Evolutionary conservation across 2,113 vertebrate genomes (phyloP), one percentile per base, ranked within the genome.

Genomic region (Planiliza haematocheilus): DNA sequence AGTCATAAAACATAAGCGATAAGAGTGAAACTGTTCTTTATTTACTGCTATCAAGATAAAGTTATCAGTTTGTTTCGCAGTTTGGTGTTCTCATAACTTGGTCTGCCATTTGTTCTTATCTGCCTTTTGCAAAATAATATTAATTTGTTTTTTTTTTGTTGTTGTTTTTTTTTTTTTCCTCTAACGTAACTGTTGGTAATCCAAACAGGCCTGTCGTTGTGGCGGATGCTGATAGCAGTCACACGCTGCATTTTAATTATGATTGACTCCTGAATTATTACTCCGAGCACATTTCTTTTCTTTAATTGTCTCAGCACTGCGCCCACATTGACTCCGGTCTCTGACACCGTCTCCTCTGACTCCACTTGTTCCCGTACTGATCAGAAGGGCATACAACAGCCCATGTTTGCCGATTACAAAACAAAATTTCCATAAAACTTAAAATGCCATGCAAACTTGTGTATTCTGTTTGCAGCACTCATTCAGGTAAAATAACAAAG

Each of bases 141-240:
- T 48, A 37, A 50, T 66, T 50, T 12, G 39, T 20, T 74, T 34
- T 41, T 37, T 41, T 17, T 64, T 41, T 41, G 10, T 12, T 12
- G 10, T n/a, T n/a, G n/a, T n/a, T n/a, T n/a, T n/a, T n/a, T n/a
- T n/a, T n/a, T n/a, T n/a, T 20, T 50, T 43, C 24, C 24, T 18
- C 6, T 12, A 41, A 30, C 37, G 36, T 12, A 24, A 38, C 65
- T 38, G 52, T 24, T 8, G 42, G 48, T 38, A 53, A 37, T 46
- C 38, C 24, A 37, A 24, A 36, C 48, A 21, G 13, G 39, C 34
- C 49, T 53, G 46, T 20, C 43, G 46, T 52, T 41, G 9, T 39
- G 57, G 34, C 17, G 53, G 45, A 21, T 38, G 70, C 41, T 63
- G 59, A 55, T 56, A 73, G 14, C 41, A 48, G 39, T 50, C 18